phyloP scores from a whole-genome alignment of 1,140 invertebrate genomes.

The Chrysoperla carnea region DNA sequence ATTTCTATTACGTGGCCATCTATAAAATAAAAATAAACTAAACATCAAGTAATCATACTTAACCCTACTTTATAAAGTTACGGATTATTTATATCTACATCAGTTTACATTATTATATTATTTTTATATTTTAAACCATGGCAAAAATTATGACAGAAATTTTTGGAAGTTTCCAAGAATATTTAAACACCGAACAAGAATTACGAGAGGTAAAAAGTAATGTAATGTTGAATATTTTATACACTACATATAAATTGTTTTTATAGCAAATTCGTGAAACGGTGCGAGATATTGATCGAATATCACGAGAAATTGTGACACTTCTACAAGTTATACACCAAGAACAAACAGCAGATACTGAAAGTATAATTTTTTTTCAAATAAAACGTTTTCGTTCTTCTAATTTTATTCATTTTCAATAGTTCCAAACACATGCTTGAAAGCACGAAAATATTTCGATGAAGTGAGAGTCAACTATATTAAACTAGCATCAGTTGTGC shows the following conservation, averaged over 20 bases:
- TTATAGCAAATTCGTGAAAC: constrained; percentile 45
- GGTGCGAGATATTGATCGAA: constrained; percentile 50
- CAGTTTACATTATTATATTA: too few relatives aligned
- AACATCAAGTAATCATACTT: too few relatives aligned
- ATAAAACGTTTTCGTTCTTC: constrained; percentile 11
- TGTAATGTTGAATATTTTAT: constrained; percentile 6
- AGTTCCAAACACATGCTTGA: constrained; percentile 33
- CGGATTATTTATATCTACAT: too few relatives aligned
- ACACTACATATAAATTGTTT: constrained; percentile 5
- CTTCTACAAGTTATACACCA: constrained; percentile 56
- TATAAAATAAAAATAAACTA: too few relatives aligned
- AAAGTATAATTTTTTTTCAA: constrained; percentile 23
- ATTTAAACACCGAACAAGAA: constrained; percentile 42
- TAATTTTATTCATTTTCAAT: constrained; percentile 17
- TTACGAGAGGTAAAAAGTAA: constrained; percentile 33
- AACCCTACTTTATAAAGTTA: too few relatives aligned
- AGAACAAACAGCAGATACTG: constrained; percentile 27
- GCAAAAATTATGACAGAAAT: constrained; percentile 22
- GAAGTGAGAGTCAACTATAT: constrained; percentile 34
- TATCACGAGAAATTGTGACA: constrained; percentile 44
- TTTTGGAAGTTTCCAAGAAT: constrained; percentile 43
- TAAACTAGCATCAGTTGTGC: constrained; percentile 37
- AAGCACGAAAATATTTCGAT: constrained; percentile 34
- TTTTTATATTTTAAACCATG: constrained; percentile 1
- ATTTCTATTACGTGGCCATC: too few relatives aligned